Evolutionary conservation across 2,113 vertebrate species (phyloP).

Genomic region (Peromyscus californicus): DNA sequence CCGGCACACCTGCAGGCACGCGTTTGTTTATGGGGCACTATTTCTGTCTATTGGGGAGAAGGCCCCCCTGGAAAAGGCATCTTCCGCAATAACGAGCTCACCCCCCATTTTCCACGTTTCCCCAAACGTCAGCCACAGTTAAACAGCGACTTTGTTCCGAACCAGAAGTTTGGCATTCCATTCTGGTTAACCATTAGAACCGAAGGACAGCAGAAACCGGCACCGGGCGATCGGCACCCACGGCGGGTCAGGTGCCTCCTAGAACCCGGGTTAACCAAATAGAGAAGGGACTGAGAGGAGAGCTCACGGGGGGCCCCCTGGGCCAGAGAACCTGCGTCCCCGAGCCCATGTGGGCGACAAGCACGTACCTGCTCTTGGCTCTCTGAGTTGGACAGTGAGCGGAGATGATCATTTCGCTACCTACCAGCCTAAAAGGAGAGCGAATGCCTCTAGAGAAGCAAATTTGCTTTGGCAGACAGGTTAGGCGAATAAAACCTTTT

Average conservation of each 20-base stretch:
- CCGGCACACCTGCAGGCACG: conserved; percentile 15
- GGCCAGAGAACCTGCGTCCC: neutral
- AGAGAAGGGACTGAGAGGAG: neutral
- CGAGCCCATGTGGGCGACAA: accelerated
- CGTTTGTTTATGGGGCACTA: neutral
- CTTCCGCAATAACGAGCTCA: neutral
- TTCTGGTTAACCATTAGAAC: conserved; percentile 86
- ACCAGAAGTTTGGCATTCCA: conserved; percentile 84
- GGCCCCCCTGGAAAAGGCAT: neutral
- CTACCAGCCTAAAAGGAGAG: neutral
- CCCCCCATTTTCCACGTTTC: neutral
- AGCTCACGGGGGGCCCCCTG: neutral
- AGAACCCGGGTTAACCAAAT: conserved; percentile 62
- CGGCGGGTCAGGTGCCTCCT: conserved; percentile 52
- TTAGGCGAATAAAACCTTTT: neutral
- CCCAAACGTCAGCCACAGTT: conserved; percentile 66
- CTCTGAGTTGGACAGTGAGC: neutral
- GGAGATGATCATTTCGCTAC: neutral
- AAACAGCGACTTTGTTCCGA: conserved; percentile 78
- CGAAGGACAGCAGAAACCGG: conserved; percentile 80
- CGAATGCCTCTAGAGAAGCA: neutral
- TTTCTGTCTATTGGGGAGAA: neutral
- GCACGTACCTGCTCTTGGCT: neutral
- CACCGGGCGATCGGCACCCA: neutral
- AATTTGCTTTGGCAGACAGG: conserved; percentile 10